Evolutionary conservation across 2,888 invertebrate genomes (phyloP).

Genomic region (Pheosia tremula): DNA sequence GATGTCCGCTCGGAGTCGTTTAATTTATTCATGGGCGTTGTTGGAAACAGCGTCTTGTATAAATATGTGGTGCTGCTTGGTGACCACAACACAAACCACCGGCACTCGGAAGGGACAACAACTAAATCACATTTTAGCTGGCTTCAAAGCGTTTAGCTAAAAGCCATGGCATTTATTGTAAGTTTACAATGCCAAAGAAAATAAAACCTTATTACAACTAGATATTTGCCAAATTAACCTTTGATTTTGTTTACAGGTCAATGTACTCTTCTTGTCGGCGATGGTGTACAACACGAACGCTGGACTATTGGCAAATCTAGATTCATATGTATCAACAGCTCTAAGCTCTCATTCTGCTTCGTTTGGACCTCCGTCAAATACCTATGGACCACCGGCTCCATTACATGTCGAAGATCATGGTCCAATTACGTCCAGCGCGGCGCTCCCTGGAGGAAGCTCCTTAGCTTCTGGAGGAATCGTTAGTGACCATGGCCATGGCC

Average conservation of each 20-base stretch:
- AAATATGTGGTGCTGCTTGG: slow-evolving; percentile 69
- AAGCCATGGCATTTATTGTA: slow-evolving; percentile 82
- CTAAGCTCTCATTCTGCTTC: slow-evolving; percentile 67
- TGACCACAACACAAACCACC: slow-evolving; percentile 71
- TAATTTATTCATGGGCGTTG: slow-evolving; percentile 69
- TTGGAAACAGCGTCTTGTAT: slow-evolving; percentile 71
- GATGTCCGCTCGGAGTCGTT: slow-evolving; percentile 50
- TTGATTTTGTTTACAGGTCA: slow-evolving; percentile 66
- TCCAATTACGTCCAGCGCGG: slow-evolving; percentile 23
- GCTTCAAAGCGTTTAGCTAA: slow-evolving; percentile 81
- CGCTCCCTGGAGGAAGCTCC: slow-evolving; percentile 24
- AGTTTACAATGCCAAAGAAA: slow-evolving; percentile 48
- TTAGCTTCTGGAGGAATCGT: neutral
- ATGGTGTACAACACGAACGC: slow-evolving; percentile 66
- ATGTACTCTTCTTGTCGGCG: slow-evolving; percentile 64
- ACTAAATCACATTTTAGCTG: slow-evolving; percentile 61
- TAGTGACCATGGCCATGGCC: slow-evolving; percentile 8
- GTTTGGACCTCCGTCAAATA: slow-evolving; percentile 65
- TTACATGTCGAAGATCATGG: slow-evolving; percentile 35
- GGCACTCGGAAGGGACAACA: slow-evolving; percentile 74
- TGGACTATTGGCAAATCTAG: slow-evolving; percentile 56
- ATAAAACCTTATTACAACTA: neutral
- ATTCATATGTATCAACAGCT: slow-evolving; percentile 68
- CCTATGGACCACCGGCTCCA: slow-evolving; percentile 56
- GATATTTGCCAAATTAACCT: slow-evolving; percentile 15